phyloP scores from a whole-genome alignment of 2,113 vertebrate genomes.

The Tringa solitaria region DNA sequence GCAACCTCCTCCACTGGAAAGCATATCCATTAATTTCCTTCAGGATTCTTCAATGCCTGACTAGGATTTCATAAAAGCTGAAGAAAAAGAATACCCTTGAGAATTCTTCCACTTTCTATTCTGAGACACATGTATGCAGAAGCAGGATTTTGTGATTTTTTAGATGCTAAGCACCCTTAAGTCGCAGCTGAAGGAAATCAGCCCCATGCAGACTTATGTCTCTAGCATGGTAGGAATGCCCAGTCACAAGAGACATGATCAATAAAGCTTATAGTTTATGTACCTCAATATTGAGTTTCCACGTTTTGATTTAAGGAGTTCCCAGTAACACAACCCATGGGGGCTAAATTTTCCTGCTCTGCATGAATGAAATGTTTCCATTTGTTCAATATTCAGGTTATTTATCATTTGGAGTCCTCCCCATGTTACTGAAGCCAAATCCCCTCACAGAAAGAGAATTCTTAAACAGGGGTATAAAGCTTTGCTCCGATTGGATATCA shows the following conservation, averaged over 20 bases:
- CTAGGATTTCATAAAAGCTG: neutral
- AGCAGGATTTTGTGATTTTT: neutral
- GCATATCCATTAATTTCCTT: neutral
- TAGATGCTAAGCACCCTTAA: neutral
- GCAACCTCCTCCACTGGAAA: neutral
- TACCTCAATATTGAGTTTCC: constrained; percentile 41
- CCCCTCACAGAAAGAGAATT: neutral
- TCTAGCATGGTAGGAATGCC: neutral
- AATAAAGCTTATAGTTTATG: constrained; percentile 57
- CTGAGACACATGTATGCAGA: neutral
- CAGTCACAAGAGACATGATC: constrained; percentile 18
- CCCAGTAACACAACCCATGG: constrained; percentile 3
- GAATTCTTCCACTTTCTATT: neutral
- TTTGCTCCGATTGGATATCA: neutral
- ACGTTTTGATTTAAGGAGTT: constrained; percentile 56
- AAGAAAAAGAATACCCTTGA: neutral
- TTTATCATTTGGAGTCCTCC: constrained; percentile 19
- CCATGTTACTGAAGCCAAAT: neutral
- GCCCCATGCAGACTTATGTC: neutral
- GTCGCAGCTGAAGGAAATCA: neutral
- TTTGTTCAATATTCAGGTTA: constrained; percentile 37
- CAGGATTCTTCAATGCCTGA: neutral
- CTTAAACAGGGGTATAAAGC: neutral
- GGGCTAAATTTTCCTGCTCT: constrained; percentile 28
- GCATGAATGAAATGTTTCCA: constrained; percentile 34